These are phyloP conservation scores for Phalanger gymnotis DNA, from an alignment of 2,797 vertebrate genomes.

Conservation along the genomic window DNA sequence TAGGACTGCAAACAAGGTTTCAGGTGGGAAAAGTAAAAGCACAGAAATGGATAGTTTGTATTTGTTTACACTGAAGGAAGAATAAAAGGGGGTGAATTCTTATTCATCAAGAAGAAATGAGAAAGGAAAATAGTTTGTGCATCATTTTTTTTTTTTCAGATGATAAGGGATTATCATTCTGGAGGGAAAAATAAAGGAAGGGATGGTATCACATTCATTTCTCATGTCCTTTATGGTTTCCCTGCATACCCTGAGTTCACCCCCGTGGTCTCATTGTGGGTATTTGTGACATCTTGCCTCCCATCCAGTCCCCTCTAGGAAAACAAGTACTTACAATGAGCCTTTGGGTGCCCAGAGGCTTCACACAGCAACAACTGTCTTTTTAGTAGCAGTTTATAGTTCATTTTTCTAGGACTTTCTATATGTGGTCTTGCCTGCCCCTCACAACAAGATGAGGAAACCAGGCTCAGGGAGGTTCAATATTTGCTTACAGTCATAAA, in stretches of 20 bases:
- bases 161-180: slow-evolving; percentile 25
- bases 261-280: neutral
- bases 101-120: neutral
- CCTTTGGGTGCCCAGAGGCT: neutral
- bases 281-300: neutral
- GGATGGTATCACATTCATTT: neutral
- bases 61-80: slow-evolving; percentile 22
- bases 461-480: neutral
- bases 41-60: slow-evolving; percentile 12
- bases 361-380: neutral
- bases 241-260: neutral
- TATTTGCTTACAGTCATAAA: neutral
- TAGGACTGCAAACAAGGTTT: neutral
- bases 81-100: neutral
- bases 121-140: neutral
- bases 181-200: slow-evolving; percentile 28
- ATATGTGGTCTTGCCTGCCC: neutral
- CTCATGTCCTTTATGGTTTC: neutral
- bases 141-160: neutral
- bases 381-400: neutral
- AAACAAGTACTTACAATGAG: neutral
- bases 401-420: neutral
- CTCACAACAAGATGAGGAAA: neutral
- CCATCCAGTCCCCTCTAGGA: neutral
- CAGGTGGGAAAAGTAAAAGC: neutral